Evolutionary conservation across 2,888 invertebrate species (phyloP).

Genomic region (Cancer borealis): DNA sequence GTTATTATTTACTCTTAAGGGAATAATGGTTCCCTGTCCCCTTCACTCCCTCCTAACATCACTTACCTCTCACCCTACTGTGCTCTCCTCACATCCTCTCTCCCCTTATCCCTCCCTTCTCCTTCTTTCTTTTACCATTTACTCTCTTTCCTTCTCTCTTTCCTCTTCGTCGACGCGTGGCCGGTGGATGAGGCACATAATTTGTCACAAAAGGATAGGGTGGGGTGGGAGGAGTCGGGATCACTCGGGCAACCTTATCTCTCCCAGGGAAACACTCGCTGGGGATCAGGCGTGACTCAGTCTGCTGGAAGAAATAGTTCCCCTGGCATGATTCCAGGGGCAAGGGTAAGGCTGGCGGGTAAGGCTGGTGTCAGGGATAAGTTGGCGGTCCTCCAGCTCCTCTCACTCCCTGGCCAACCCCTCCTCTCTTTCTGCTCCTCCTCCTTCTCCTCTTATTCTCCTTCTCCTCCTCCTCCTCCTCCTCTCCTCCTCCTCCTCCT

Average conservation of each 20-base stretch:
- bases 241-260: constrained; percentile 35
- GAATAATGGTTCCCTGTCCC: neutral
- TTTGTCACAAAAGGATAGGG: neutral
- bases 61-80: neutral
- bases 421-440: neutral
- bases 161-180: neutral
- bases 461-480: neutral
- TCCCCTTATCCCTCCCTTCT: neutral
- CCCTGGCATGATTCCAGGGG: constrained; percentile 62
- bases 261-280: constrained; percentile 21
- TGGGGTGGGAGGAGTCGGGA: neutral
- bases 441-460: neutral
- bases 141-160: neutral
- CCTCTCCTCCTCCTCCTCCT: constrained; percentile 4
- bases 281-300: constrained; percentile 43
- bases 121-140: neutral
- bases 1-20: neutral
- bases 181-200: neutral
- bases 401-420: neutral
- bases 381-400: neutral
- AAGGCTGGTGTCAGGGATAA: constrained; percentile 16
- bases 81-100: neutral
- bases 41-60: neutral
- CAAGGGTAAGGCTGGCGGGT: neutral
- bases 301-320: constrained; percentile 56